Evolutionary conservation across 1,140 invertebrate species (phyloP), one percentile per base, ranked within the genome.

Genomic region (Gryon sp.): DNA sequence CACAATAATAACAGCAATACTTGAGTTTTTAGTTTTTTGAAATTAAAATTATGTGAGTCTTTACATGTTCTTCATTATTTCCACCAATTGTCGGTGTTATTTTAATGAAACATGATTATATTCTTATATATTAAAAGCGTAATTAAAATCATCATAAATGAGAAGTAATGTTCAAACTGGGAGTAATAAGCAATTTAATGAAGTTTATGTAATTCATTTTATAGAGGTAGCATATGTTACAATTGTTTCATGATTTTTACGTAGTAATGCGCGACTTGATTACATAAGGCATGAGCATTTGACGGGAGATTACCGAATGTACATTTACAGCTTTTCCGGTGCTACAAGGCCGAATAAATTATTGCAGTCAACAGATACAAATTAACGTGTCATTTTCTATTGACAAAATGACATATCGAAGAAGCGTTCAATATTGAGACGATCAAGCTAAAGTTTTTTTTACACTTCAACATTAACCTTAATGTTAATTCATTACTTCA

Each of bases 371-470:
- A 57, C 52, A 46, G 60, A 41, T 52, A 41, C 46, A 53, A 53
- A 66, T 66, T 43, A 57, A 55, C 63, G 52, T 46, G 40, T 66
- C 59, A 63, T 63, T 63, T 63, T 60, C 40, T 62, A 66, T 53
- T 66, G 48, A 66, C 48, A 50, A 50, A 53, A 32, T 66, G 26
- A 20, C 40, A 45, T 14, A 15, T 24, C 43, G 11, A 18, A 43
- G 19, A 59, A 40, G 32, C 26, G 16, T 45, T 45, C 14, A 32
- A 32, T 45, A 45, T 43, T 7, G n/a, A n/a, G n/a, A n/a, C n/a
- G n/a, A n/a, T 28, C n/a, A 30, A 15, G 26, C 4, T 32, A 50
- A 14, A 30, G 19, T 15, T 15, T 3, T 8, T 3, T 38, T 38
- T 38, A 24, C 22, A 4, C 8, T 24, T n/a, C 7, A 28, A 28